Conservation (phyloP, 1,140 invertebrate genomes). For the Plutomurus gul region DNA sequence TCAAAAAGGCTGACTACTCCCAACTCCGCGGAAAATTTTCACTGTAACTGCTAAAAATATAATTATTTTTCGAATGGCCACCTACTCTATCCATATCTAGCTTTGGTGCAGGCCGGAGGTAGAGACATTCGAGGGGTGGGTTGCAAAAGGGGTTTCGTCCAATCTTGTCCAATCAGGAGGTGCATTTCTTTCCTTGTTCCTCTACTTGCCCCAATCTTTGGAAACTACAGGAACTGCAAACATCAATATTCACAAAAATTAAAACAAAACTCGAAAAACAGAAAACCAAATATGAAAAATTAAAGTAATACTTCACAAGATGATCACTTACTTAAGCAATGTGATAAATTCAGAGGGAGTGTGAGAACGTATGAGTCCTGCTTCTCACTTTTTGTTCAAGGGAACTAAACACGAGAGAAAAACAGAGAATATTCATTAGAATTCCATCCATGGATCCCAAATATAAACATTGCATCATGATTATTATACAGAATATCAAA, state of each 20-base stretch:
- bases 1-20: conserved; percentile 24
- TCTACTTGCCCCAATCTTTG: not conserved
- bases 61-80: conserved; percentile 19
- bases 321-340: not conserved
- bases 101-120: conserved; percentile 24
- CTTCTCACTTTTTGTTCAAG: not conserved
- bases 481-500: no score
- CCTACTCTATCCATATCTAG: conserved; percentile 26
- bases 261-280: no score
- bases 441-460: not conserved
- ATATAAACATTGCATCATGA: no score
- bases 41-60: conserved; percentile 28
- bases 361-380: not conserved
- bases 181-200: not conserved
- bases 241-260: not conserved
- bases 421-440: not conserved
- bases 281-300: no score
- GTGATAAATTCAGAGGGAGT: conserved; percentile 8
- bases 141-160: conserved; percentile 4
- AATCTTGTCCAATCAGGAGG: conserved; percentile 1
- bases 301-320: no score
- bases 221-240: not conserved
- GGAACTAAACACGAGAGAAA: not conserved
- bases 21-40: conserved; percentile 3
- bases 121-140: not conserved